A percentile compares a stretch with the other conserved stretches of the same genome.
phyloP scores from a whole-genome alignment of 2,888 invertebrate species.

The Heliconius sara region DNA sequence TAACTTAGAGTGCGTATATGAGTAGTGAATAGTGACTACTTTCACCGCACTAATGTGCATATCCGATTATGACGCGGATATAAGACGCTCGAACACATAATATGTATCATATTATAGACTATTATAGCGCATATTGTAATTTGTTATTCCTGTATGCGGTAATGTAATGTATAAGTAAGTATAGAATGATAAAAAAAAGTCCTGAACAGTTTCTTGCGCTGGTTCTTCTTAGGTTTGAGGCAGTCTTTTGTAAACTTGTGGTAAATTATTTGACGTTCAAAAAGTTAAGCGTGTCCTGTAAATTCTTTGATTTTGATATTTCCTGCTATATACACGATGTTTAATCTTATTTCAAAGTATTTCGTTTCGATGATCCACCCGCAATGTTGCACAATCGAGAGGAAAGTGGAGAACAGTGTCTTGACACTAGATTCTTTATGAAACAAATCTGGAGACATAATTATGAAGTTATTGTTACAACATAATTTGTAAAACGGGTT shows the following conservation, averaged over 20 bases:
- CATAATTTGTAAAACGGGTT: no score
- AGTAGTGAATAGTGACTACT: slow-evolving; percentile 24
- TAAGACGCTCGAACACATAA: slow-evolving; percentile 11
- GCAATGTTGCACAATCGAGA: no score
- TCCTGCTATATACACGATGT: neutral
- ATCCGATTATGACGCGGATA: slow-evolving; percentile 40
- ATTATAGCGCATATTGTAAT: neutral
- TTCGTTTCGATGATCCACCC: neutral
- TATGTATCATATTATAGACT: slow-evolving; percentile 9
- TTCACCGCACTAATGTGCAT: slow-evolving; percentile 41
- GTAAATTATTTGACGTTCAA: no score
- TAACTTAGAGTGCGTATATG: slow-evolving; percentile 8
- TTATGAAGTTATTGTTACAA: no score
- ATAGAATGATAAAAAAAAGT: no score
- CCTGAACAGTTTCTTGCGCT: no score
- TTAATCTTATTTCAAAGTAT: neutral
- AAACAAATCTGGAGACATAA: no score
- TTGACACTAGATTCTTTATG: neutral
- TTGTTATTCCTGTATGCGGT: neutral
- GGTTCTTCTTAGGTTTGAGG: no score
- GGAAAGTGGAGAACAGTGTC: neutral
- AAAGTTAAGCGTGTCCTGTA: no score
- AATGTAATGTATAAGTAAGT: neutral
- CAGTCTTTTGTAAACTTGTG: no score
- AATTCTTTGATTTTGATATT: neutral